Evolutionary conservation across 2,888 invertebrate species (phyloP).

Genomic region (Lasioglossum figueresi): DNA sequence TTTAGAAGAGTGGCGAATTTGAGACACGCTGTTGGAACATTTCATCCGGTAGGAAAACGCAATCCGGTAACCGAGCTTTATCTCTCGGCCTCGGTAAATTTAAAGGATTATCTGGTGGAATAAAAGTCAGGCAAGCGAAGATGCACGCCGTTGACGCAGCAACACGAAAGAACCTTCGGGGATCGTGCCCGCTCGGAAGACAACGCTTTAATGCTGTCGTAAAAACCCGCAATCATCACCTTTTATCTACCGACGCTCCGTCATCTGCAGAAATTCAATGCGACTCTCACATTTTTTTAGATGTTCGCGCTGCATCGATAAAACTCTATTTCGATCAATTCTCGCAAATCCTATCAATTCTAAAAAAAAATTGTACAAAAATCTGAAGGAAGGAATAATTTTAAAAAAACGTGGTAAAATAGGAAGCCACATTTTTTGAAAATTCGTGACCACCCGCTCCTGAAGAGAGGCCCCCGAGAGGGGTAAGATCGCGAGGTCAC

Average conservation of each 20-base stretch:
- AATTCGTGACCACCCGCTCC: background rate
- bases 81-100: slow-evolving; percentile 50
- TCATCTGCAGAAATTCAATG: background rate
- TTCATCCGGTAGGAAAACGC: slow-evolving; percentile 46
- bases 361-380: background rate
- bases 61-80: slow-evolving; percentile 57
- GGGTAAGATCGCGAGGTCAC: background rate
- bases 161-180: slow-evolving; percentile 9
- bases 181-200: background rate
- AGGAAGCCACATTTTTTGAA: background rate
- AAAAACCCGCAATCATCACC: background rate
- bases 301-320: background rate
- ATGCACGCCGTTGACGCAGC: slow-evolving; percentile 35
- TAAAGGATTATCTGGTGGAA: slow-evolving; percentile 47
- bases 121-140: slow-evolving; percentile 43
- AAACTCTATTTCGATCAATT: background rate
- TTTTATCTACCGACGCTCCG: background rate
- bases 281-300: background rate
- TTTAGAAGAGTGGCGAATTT: slow-evolving; percentile 58
- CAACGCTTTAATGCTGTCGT: background rate
- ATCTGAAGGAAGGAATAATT: too few species aligned
- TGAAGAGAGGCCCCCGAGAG: background rate
- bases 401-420: too few species aligned
- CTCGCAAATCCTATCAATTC: too few species aligned
- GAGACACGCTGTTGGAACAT: slow-evolving; percentile 49